Evolutionary conservation across 2,797 vertebrate genomes (phyloP).

Genomic region (Novumbra hubbsi): DNA sequence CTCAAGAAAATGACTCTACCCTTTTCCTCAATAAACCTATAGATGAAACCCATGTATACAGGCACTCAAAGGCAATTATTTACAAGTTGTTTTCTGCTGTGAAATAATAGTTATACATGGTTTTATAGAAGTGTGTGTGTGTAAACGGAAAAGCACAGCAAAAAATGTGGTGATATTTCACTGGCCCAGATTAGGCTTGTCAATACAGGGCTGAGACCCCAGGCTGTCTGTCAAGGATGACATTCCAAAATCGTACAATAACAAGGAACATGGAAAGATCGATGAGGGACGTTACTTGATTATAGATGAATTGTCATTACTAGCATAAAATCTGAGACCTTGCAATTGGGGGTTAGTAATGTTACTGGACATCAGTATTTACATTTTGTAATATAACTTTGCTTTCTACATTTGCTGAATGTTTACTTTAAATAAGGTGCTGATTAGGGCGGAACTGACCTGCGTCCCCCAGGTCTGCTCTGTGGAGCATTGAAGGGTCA

Average conservation of each 20-base stretch:
- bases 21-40: no score
- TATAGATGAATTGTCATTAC: not conserved
- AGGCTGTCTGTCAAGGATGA: constrained; percentile 94
- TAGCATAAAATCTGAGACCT: not conserved
- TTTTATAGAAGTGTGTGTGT: no score
- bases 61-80: no score
- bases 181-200: no score
- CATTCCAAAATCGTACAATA: constrained; percentile 95
- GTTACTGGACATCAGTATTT: not conserved
- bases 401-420: not conserved
- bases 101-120: no score
- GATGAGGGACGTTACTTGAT: constrained; percentile 61
- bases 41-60: no score
- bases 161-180: no score
- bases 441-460: not conserved
- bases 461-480: no score
- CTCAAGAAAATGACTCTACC: no score
- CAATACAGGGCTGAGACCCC: constrained; percentile 96
- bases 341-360: not conserved
- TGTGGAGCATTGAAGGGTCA: no score
- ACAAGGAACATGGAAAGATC: constrained; percentile 99
- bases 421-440: not conserved
- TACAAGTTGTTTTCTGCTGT: no score
- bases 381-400: not conserved
- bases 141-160: no score